A percentile compares a stretch with the other conserved stretches of the same genome.
Conservation (phyloP, 2,797 vertebrate genomes). For the Pseudochirops cupreus region DNA sequence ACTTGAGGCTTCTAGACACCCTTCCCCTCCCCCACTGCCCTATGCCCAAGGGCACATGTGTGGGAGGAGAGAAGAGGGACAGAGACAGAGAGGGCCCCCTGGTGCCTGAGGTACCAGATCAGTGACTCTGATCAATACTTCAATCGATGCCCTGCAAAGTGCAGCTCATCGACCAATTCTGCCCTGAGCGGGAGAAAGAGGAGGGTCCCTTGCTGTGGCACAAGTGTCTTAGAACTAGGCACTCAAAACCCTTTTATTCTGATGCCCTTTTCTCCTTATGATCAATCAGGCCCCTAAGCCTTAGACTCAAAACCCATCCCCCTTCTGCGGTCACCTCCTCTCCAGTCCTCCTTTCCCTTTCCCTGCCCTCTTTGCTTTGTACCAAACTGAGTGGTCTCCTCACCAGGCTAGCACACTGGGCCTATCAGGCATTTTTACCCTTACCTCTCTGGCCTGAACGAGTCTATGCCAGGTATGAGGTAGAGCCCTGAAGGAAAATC, state of each 20-base stretch:
- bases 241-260: neutral
- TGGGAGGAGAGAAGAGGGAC: neutral
- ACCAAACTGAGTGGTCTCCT: neutral
- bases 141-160: constrained; percentile 1
- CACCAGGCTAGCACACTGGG: neutral
- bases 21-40: neutral
- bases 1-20: neutral
- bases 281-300: neutral
- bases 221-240: neutral
- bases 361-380: neutral
- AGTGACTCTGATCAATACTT: neutral
- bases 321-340: accelerated
- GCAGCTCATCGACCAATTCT: neutral
- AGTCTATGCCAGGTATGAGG: neutral
- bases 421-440: neutral
- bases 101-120: neutral
- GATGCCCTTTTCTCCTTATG: neutral
- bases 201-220: neutral
- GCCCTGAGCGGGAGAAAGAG: neutral
- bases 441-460: neutral
- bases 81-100: neutral
- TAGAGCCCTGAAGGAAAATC: too few relatives aligned
- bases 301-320: neutral
- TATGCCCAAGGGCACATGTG: neutral
- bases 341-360: neutral